Percentiles rank a stretch among this genome's conserved stretches.
phyloP scores from a whole-genome alignment of 1,140 invertebrate species.

The Lepidurus packardi region DNA sequence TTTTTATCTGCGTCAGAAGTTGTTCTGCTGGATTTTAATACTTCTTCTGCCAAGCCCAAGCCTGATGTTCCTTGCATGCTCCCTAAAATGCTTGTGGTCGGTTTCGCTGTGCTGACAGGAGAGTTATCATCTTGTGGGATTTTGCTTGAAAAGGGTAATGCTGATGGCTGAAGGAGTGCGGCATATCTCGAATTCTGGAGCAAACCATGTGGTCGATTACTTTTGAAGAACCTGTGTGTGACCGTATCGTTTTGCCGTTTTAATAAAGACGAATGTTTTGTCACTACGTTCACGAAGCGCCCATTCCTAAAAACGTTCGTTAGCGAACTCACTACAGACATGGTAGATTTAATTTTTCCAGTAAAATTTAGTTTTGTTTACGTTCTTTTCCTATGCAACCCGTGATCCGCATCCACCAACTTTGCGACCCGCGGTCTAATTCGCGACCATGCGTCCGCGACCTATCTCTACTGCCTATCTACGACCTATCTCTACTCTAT shows the following conservation, averaged over 20 bases:
- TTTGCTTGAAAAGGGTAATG: background rate
- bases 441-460: no score
- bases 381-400: background rate
- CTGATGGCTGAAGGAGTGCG: background rate
- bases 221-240: background rate
- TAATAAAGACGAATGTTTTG: slow-evolving; percentile 2
- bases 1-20: slow-evolving; percentile 6
- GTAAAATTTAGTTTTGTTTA: background rate
- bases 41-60: slow-evolving; percentile 37
- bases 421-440: no score
- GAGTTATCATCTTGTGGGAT: background rate
- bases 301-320: background rate
- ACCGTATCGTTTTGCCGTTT: background rate
- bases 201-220: background rate
- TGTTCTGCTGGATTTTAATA: slow-evolving; percentile 37
- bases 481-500: no score
- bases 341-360: background rate
- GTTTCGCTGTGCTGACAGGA: background rate
- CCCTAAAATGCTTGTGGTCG: slow-evolving; percentile 28
- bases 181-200: background rate
- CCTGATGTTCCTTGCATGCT: slow-evolving; percentile 30
- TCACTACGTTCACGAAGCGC: background rate
- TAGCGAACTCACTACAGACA: slow-evolving; percentile 8
- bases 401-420: background rate
- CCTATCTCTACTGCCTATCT: no score